Conservation (phyloP, 2,113 vertebrate genomes). For the Halcyon malimbica region DNA sequence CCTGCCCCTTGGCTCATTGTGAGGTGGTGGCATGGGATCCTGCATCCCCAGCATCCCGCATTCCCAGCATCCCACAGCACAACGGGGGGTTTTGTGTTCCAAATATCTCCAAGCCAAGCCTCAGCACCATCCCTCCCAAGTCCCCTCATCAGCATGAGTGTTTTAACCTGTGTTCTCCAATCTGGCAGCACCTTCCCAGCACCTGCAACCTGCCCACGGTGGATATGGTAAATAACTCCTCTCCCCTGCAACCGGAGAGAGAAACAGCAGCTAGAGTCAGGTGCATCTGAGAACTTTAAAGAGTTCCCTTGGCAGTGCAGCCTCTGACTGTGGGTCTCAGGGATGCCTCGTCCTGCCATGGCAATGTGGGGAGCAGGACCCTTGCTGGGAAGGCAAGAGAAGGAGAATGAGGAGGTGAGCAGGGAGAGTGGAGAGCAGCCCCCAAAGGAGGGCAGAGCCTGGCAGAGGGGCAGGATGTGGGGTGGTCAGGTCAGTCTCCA, state of each 20-base stretch:
- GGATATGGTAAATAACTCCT: background rate
- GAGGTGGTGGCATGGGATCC: background rate
- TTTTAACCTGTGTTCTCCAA: background rate
- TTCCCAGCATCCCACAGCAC: background rate
- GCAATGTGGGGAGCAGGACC: background rate
- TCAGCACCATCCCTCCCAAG: background rate
- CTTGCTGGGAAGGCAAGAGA: background rate
- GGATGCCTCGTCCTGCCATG: background rate
- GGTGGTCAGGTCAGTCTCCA: background rate
- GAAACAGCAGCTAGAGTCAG: background rate
- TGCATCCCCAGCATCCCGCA: background rate
- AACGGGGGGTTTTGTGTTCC: background rate
- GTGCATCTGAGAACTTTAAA: background rate
- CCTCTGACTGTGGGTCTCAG: accelerated
- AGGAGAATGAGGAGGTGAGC: constrained; percentile 2
- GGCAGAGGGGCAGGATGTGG: background rate
- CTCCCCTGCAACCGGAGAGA: background rate
- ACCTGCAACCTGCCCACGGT: background rate
- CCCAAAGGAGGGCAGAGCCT: background rate
- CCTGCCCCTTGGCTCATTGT: accelerated
- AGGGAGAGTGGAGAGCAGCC: background rate
- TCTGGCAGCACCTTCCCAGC: background rate
- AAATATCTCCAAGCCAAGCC: background rate
- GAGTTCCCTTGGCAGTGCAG: accelerated
- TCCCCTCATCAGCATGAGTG: accelerated